A percentile compares a stretch with the other conserved stretches of the same genome.
These are phyloP conservation scores for Avahi laniger DNA, from an alignment of 2,797 vertebrate species.

Conservation along the genomic window DNA sequence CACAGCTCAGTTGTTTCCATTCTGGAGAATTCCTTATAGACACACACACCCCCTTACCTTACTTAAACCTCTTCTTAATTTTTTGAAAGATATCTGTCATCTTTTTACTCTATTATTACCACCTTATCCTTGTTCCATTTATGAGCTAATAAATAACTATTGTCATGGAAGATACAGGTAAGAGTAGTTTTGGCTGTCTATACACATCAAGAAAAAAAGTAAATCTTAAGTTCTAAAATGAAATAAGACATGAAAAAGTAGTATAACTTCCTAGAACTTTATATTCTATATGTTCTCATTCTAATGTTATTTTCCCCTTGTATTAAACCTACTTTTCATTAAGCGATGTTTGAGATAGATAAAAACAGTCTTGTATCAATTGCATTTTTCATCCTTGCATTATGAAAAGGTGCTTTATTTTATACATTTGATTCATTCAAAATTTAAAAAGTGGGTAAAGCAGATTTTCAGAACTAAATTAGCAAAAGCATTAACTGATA, in stretches of 20 bases:
- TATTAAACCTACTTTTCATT: neutral
- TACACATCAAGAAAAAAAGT: neutral
- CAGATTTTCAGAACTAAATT: neutral
- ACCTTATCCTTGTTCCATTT: neutral
- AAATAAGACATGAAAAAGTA: neutral
- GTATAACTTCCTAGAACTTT: neutral
- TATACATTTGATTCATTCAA: constrained; percentile 15
- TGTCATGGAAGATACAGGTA: neutral
- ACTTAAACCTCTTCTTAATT: neutral
- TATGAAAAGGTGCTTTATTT: neutral
- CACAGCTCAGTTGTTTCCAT: neutral
- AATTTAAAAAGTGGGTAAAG: constrained; percentile 29
- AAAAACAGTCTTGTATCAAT: neutral
- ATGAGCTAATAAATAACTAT: neutral
- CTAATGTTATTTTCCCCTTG: neutral
- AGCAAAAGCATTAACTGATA: neutral
- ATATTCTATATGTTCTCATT: neutral
- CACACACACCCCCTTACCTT: neutral
- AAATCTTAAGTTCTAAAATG: neutral
- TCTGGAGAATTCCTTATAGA: neutral
- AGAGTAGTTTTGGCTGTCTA: neutral
- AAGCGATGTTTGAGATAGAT: neutral
- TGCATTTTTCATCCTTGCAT: neutral
- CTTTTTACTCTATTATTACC: neutral
- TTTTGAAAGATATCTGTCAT: neutral